Conservation (phyloP, 2,797 vertebrate species). For the Labroides dimidiatus region DNA sequence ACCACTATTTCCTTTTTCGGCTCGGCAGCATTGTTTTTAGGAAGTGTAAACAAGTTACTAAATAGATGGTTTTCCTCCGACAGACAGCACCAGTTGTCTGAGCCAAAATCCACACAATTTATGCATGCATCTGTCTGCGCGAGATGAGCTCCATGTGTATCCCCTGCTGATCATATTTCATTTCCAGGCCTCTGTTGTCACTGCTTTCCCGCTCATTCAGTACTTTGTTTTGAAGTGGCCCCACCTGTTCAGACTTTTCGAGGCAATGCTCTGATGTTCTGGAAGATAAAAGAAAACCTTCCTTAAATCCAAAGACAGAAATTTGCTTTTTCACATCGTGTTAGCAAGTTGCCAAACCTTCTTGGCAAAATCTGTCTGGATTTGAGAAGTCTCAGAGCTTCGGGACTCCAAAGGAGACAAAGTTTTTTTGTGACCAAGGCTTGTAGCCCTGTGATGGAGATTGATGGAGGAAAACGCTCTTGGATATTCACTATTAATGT, state of each 20-base stretch:
- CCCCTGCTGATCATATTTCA: constrained; percentile 12
- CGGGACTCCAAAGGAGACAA: constrained; percentile 17
- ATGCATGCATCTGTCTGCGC: constrained; percentile 22
- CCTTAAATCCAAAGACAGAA: neutral
- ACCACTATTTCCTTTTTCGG: neutral
- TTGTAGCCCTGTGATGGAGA: constrained; percentile 32
- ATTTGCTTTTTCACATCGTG: constrained; percentile 18
- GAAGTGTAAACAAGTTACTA: neutral
- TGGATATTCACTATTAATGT: constrained; percentile 68
- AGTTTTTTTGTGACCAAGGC: constrained; percentile 41
- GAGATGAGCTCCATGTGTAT: constrained; percentile 12
- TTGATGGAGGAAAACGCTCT: constrained; percentile 19
- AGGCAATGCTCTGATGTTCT: constrained; percentile 1
- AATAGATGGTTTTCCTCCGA: neutral
- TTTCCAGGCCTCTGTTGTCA: constrained; percentile 12
- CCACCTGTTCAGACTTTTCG: constrained; percentile 4
- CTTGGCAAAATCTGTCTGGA: constrained; percentile 27
- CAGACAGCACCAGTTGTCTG: neutral
- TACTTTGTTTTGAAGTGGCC: constrained; percentile 15
- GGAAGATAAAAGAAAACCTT: neutral
- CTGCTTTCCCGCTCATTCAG: constrained; percentile 8
- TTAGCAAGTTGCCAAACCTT: constrained; percentile 25
- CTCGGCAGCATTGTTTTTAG: neutral
- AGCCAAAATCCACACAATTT: constrained; percentile 22
- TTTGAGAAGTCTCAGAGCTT: constrained; percentile 30